Evolutionary conservation across 1,140 invertebrate genomes (phyloP).

Genomic region (Bombus haemorrhoidalis): DNA sequence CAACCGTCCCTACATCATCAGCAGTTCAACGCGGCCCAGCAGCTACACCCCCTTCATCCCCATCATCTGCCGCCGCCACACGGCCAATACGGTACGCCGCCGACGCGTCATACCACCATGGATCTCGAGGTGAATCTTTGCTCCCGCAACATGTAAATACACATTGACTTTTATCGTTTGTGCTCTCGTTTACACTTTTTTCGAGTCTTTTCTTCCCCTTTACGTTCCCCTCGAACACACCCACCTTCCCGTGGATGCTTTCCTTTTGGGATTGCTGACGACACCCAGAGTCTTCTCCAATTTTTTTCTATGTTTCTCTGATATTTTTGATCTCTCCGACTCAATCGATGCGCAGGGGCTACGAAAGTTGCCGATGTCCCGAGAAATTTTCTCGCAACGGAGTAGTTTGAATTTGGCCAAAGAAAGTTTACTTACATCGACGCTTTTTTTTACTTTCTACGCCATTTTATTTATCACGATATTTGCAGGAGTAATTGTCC

Average conservation of each 20-base stretch:
- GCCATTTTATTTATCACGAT: not conserved
- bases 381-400: not conserved
- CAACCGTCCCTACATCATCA: conserved; percentile 82
- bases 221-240: not conserved
- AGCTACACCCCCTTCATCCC: conserved; percentile 84
- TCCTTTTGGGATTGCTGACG: too few relatives aligned
- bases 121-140: conserved; percentile 86
- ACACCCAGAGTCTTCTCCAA: not conserved
- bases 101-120: conserved; percentile 85
- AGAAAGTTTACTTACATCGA: too few relatives aligned
- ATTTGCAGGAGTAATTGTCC: not conserved
- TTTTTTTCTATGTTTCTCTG: not conserved
- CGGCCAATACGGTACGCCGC: conserved; percentile 82
- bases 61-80: conserved; percentile 83
- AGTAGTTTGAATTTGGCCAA: too few relatives aligned
- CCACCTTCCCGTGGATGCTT: too few relatives aligned
- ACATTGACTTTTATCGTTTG: conserved; percentile 48
- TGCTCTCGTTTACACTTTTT: conserved; percentile 7
- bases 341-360: conserved; percentile 14
- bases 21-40: conserved; percentile 83
- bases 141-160: conserved; percentile 68
- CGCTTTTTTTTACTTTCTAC: too few relatives aligned
- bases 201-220: not conserved
- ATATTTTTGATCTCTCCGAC: not conserved
- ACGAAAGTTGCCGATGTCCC: not conserved